Conservation (phyloP, 92 coral and sea anemone genomes). For the Epizoanthus stellaris region DNA sequence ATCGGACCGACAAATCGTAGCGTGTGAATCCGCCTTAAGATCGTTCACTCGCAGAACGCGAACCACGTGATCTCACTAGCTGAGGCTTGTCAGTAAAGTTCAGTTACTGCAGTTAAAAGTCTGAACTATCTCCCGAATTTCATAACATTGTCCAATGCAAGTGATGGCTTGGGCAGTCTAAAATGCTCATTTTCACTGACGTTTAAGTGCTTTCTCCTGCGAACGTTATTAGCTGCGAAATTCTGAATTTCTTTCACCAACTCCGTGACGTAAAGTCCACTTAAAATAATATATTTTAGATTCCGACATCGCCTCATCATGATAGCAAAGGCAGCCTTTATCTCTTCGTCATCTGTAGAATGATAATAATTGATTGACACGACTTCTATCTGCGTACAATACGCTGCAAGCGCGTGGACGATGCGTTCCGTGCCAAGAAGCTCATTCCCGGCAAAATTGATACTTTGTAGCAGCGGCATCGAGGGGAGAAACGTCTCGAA, state of each 20-base stretch:
- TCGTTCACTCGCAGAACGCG: background rate
- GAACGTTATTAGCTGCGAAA: conserved; percentile 14
- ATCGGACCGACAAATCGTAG: too few species aligned
- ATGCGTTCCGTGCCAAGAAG: conserved; percentile 67
- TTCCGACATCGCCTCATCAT: conserved; percentile 56
- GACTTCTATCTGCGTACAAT: conserved; percentile 49
- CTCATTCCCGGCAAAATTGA: conserved; percentile 79
- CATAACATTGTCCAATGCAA: conserved; percentile 50
- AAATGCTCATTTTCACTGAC: conserved; percentile 50
- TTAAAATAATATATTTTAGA: conserved; percentile 60
- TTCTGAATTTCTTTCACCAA: conserved; percentile 50
- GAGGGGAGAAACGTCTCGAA: conserved; percentile 73
- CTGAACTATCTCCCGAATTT: background rate
- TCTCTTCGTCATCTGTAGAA: conserved; percentile 61
- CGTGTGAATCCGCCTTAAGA: too few species aligned
- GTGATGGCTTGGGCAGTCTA: conserved; percentile 44
- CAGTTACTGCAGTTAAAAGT: background rate
- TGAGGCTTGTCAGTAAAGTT: background rate
- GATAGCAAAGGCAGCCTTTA: conserved; percentile 63
- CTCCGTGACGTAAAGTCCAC: conserved; percentile 76
- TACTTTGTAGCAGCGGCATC: conserved; percentile 52
- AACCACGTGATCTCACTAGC: background rate
- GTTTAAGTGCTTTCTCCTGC: conserved; percentile 3
- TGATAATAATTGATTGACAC: conserved; percentile 70
- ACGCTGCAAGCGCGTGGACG: conserved; percentile 54